These are phyloP conservation scores for Patiria pectinifera DNA, from an alignment of 53 echinoderm and acorn worm genomes.

Conservation along the genomic window DNA sequence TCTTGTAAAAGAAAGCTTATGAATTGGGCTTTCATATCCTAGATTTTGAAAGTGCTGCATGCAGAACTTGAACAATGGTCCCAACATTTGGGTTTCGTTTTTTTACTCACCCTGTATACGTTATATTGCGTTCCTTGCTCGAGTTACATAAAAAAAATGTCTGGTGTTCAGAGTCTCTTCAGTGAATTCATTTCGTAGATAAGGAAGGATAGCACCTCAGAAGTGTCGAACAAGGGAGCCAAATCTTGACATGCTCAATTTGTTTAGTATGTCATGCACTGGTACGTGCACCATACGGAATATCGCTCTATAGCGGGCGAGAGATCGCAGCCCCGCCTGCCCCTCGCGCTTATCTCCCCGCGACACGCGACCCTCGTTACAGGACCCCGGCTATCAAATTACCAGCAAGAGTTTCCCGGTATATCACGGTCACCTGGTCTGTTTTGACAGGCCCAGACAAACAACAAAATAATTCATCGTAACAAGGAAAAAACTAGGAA, in stretches of 20 bases:
- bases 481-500: background rate
- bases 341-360: conserved; percentile 24
- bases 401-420: background rate
- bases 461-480: background rate
- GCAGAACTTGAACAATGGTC: too few relatives aligned
- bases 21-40: too few relatives aligned
- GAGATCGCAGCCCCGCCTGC: background rate
- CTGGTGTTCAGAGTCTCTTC: too few relatives aligned
- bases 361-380: conserved; percentile 43
- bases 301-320: background rate
- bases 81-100: too few relatives aligned
- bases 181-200: too few relatives aligned
- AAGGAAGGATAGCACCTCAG: too few relatives aligned
- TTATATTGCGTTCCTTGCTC: too few relatives aligned
- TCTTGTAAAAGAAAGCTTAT: too few relatives aligned
- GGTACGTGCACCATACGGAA: background rate
- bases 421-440: background rate
- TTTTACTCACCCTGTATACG: too few relatives aligned
- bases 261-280: background rate
- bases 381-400: background rate
- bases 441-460: background rate
- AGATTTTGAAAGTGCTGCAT: too few relatives aligned
- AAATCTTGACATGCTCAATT: background rate
- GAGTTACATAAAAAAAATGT: too few relatives aligned
- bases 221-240: background rate